A percentile compares a stretch with the other conserved stretches of the same genome.
These are phyloP conservation scores for Halictus rubicundus DNA, from an alignment of 1,140 invertebrate species.

Conservation along the genomic window DNA sequence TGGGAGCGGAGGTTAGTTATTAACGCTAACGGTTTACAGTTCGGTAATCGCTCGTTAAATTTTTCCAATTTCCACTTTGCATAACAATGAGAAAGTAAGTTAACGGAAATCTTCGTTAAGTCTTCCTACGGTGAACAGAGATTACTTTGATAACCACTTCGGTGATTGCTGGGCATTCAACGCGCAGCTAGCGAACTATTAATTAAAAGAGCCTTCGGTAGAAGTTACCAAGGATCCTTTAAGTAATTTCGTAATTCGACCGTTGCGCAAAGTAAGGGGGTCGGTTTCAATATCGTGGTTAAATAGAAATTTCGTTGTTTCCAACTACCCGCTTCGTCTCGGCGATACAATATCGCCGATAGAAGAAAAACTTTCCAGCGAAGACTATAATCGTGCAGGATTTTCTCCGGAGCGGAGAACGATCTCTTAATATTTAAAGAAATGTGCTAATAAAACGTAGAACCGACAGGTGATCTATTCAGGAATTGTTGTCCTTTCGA, in stretches of 20 bases:
- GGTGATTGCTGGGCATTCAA: conserved; percentile 47
- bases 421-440: neutral
- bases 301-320: conserved; percentile 48
- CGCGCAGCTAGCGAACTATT: conserved; percentile 35
- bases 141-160: conserved; percentile 50
- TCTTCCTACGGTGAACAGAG: conserved; percentile 9
- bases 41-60: neutral
- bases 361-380: neutral
- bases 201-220: conserved; percentile 44
- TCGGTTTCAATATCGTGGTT: conserved; percentile 39
- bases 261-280: conserved; percentile 33
- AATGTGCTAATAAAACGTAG: too few relatives aligned
- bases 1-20: neutral
- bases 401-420: conserved; percentile 18
- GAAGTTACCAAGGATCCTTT: conserved; percentile 38
- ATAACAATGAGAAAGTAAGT: conserved; percentile 1
- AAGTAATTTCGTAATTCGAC: conserved; percentile 48
- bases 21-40: neutral
- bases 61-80: conserved; percentile 13
- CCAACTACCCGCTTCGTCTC: neutral
- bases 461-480: too few relatives aligned
- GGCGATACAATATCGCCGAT: conserved; percentile 2
- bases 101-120: conserved; percentile 21
- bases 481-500: neutral
- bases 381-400: neutral